Evolutionary conservation across 2,888 invertebrate species (phyloP), one percentile per base, ranked within the genome.

Genomic region (Catocala sponsa): DNA sequence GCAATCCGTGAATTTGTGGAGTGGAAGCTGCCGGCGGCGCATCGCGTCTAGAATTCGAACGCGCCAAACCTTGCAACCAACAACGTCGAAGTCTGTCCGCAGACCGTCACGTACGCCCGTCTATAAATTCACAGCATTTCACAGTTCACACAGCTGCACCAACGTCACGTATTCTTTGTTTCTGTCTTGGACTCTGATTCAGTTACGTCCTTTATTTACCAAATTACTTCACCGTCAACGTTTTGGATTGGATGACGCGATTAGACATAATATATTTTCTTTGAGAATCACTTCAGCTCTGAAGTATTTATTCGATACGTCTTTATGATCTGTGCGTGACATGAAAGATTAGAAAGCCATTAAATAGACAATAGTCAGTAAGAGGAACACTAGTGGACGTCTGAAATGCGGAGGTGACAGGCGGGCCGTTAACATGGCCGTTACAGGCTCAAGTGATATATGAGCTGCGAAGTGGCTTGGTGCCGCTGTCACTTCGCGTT

Each of bases 401-500:
- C 79, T 87, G 88, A 87, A 89, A 85, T 82, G 81, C 87, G 87
- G 87, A 89, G 89, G 90, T 91, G 94, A 92, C 93, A 91, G 89
- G 83, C 85, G 83, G 82, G 85, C 91, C 91, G 92, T 93, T 93
- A 92, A 88, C 91, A 83, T 81, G 86, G 84, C 89, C 86, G 91
- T 92, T 87, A 90, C 90, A 86, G 87, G 82, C 84, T 85, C 85
- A 86, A 87, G 92, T 94, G 93, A 94, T 93, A 92, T 93, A 94
- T 91, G 93, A 89, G 89, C 90, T 91, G 88, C 87, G 91, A 91
- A 93, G 93, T 94, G 93, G 91, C 91, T 90, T 86, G 85, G 89
- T 89, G 91, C 87, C 90, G 86, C 90, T 92, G 92, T 92, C 93
- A 92, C 91, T 90, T 91, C 88, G 87, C 88, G 86, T 87, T 85